phyloP scores from a whole-genome alignment of 2,888 invertebrate species.

The Acanthococcus lagerstroemiae region DNA sequence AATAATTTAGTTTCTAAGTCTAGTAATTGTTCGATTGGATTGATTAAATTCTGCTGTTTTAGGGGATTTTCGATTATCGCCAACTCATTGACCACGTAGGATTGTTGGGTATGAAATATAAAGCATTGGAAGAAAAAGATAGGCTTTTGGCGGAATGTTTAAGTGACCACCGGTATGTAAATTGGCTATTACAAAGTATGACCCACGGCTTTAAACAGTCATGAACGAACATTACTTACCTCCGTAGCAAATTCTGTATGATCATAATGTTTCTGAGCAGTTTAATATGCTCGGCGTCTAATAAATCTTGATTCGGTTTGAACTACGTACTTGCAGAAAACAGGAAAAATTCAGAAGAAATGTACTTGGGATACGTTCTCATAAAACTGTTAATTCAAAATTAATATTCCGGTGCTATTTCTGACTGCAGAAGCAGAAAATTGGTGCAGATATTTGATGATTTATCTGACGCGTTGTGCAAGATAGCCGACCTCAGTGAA shows the following conservation, averaged over 20 bases:
- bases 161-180: not conserved
- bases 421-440: constrained; percentile 47
- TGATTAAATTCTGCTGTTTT: not conserved
- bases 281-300: no score
- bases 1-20: no score
- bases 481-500: constrained; percentile 94
- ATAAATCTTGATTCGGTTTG: no score
- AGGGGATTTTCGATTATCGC: not conserved
- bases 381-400: not conserved
- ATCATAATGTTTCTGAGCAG: no score
- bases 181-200: no score
- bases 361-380: not conserved
- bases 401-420: not conserved
- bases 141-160: constrained; percentile 57
- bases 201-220: no score
- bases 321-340: no score
- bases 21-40: no score
- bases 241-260: no score
- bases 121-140: constrained; percentile 59
- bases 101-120: constrained; percentile 66
- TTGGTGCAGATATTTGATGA: constrained; percentile 93
- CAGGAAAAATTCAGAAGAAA: not conserved
- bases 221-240: no score
- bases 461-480: constrained; percentile 84
- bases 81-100: constrained; percentile 48